Percentiles rank a stretch among this genome's conserved stretches.
phyloP scores from a whole-genome alignment of 2,113 vertebrate species.

The Coracopsis vasa region DNA sequence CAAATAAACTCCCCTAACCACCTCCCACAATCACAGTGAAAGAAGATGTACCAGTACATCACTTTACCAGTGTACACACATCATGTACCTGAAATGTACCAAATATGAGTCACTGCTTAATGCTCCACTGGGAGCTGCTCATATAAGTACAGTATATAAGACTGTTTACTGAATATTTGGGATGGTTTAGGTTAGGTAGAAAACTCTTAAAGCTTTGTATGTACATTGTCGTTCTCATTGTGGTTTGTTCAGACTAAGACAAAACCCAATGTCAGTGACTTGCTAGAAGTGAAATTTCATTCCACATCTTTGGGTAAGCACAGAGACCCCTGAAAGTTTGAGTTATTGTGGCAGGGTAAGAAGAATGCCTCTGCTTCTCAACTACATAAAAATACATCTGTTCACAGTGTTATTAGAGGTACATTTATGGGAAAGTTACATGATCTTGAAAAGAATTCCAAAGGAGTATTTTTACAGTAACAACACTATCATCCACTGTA shows the following conservation, averaged over 20 bases:
- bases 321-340: background rate
- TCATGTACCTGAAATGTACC: background rate
- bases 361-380: background rate
- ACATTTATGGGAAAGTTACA: background rate
- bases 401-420: background rate
- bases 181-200: background rate
- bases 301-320: background rate
- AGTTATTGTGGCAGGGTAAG: background rate
- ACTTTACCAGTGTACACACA: no score
- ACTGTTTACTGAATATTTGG: background rate
- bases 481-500: background rate
- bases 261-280: background rate
- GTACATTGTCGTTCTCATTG: background rate
- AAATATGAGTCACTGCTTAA: background rate
- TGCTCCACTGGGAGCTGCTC: background rate
- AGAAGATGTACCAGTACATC: no score
- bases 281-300: background rate
- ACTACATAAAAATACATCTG: background rate
- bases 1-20: background rate
- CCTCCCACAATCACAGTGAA: background rate
- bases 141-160: rapidly evolving
- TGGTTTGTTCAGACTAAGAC: background rate
- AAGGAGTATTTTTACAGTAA: background rate
- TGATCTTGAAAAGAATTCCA: background rate
- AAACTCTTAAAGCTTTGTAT: background rate